Evolutionary conservation across 2,888 invertebrate species (phyloP).

Genomic region (Phengaris arion): DNA sequence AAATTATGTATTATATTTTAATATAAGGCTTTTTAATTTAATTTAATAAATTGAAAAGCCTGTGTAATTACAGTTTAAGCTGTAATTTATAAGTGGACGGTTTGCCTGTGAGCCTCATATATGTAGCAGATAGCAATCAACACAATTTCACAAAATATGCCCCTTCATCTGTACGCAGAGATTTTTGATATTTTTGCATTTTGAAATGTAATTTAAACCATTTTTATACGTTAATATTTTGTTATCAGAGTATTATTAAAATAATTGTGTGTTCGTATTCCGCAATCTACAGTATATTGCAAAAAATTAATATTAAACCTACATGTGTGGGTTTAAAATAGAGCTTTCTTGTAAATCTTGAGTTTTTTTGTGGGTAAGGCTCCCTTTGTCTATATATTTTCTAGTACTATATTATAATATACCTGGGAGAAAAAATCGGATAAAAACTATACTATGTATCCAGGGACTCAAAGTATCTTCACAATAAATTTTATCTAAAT

Average conservation of each 20-base stretch:
- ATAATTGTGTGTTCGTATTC: neutral
- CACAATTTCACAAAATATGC: slow-evolving; percentile 70
- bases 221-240: neutral
- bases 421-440: too few species aligned
- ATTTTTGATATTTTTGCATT: slow-evolving; percentile 42
- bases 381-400: too few species aligned
- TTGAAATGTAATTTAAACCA: neutral
- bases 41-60: slow-evolving; percentile 42
- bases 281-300: neutral
- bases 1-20: slow-evolving; percentile 35
- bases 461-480: too few species aligned
- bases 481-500: too few species aligned
- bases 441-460: too few species aligned
- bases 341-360: neutral
- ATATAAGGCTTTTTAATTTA: too few species aligned
- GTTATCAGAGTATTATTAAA: neutral
- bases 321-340: too few species aligned
- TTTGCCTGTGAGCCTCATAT: slow-evolving; percentile 56
- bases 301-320: neutral
- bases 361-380: too few species aligned
- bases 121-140: slow-evolving; percentile 60
- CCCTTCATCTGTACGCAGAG: slow-evolving; percentile 57
- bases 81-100: slow-evolving; percentile 49
- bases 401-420: too few species aligned
- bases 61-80: slow-evolving; percentile 46